Conservation (phyloP, 2,888 invertebrate genomes). For the Erebia ligea region DNA sequence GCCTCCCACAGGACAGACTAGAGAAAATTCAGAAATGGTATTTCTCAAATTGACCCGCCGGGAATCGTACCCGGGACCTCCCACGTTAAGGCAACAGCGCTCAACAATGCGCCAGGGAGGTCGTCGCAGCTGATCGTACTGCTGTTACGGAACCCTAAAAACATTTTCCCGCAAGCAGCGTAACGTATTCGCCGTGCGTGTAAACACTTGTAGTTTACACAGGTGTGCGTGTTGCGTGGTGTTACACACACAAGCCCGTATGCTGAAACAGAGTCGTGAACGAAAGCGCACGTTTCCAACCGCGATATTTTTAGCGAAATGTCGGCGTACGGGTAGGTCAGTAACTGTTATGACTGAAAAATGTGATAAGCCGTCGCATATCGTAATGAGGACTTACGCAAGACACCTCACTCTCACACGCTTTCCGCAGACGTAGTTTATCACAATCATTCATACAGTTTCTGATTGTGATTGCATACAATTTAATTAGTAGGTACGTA, state of each 20-base stretch:
- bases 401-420: slow-evolving; percentile 30
- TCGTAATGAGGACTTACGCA: slow-evolving; percentile 43
- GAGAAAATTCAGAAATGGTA: too few species aligned
- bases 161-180: slow-evolving; percentile 60
- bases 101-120: too few species aligned
- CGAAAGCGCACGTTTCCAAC: slow-evolving; percentile 70
- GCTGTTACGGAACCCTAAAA: slow-evolving; percentile 22
- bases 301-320: slow-evolving; percentile 73
- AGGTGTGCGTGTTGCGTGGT: slow-evolving; percentile 36
- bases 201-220: slow-evolving; percentile 12
- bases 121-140: too few species aligned
- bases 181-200: slow-evolving; percentile 43
- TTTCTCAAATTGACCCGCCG: too few species aligned
- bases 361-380: slow-evolving; percentile 43
- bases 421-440: slow-evolving; percentile 21
- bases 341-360: slow-evolving; percentile 71
- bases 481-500: slow-evolving; percentile 6
- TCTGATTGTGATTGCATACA: slow-evolving; percentile 16
- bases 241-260: slow-evolving; percentile 49
- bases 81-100: too few species aligned
- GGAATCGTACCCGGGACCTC: too few species aligned
- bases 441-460: slow-evolving; percentile 14
- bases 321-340: slow-evolving; percentile 75
- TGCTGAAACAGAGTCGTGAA: slow-evolving; percentile 64
- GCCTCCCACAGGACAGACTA: too few species aligned